phyloP scores from a whole-genome alignment of 2,797 vertebrate genomes.

The Heteromormyrus szaboi region DNA sequence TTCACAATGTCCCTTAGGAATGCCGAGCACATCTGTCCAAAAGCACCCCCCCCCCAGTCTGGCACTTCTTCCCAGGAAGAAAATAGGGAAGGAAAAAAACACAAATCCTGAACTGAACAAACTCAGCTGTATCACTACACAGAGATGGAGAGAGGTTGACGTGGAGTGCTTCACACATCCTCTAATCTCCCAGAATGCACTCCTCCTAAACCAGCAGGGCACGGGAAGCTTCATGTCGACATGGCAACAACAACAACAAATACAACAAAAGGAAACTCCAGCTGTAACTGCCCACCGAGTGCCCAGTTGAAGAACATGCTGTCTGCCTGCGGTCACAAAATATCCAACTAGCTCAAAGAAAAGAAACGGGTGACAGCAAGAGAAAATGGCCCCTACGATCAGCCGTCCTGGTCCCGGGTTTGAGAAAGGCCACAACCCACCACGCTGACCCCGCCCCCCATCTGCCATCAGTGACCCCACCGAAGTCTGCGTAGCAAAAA shows the following conservation, averaged over 20 bases:
- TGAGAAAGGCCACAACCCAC: constrained; percentile 1
- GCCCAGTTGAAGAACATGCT: not conserved
- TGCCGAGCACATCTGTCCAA: not conserved
- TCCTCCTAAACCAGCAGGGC: not conserved
- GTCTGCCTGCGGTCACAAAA: not conserved
- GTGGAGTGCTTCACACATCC: not conserved
- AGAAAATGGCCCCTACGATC: not conserved
- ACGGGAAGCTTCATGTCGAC: not conserved
- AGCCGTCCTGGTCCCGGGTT: not conserved
- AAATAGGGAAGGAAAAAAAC: not conserved
- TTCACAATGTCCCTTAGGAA: not conserved
- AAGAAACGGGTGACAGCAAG: not conserved
- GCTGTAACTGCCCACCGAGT: not conserved
- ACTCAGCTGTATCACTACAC: not conserved
- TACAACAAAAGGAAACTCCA: not conserved
- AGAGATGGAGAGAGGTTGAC: not conserved
- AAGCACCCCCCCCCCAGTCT: too few relatives aligned
- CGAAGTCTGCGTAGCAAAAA: not conserved
- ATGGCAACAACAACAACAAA: not conserved
- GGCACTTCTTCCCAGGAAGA: not conserved
- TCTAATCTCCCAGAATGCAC: not conserved
- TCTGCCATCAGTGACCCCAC: not conserved
- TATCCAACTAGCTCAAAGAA: not conserved
- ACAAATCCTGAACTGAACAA: not conserved
- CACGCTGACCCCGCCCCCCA: not conserved